Percentiles rank a stretch among this genome's conserved stretches.
Evolutionary conservation across 2,113 vertebrate genomes (phyloP).

Genomic region (Nothocercus julius): DNA sequence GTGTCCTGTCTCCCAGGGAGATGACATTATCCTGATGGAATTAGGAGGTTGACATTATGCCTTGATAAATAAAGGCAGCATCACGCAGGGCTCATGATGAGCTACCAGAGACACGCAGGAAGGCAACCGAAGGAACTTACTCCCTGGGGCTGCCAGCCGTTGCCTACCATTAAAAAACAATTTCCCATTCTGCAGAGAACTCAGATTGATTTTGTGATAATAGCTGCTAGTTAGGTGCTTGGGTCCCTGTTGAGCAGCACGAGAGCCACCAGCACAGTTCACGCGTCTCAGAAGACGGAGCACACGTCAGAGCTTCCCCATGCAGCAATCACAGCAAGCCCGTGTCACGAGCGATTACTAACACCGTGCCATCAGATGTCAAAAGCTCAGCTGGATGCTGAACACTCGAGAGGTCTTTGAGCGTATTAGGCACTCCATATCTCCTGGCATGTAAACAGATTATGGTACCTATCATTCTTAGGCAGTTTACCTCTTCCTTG

Average conservation of each 20-base stretch:
- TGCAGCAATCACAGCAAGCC: neutral
- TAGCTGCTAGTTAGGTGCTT: neutral
- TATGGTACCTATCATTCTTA: neutral
- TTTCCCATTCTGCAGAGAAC: neutral
- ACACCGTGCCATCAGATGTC: neutral
- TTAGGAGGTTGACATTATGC: constrained; percentile 16
- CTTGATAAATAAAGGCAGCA: neutral
- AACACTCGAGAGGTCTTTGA: neutral
- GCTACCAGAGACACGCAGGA: neutral
- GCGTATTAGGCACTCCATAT: neutral
- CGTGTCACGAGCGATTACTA: neutral
- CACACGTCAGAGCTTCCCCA: neutral
- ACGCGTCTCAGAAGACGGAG: neutral
- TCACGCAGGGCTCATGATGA: neutral
- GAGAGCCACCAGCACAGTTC: neutral
- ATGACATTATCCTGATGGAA: constrained; percentile 19
- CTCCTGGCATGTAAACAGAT: neutral
- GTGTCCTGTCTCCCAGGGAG: constrained; percentile 1
- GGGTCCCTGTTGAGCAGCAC: neutral
- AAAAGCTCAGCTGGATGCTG: neutral
- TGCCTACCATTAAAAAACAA: neutral
- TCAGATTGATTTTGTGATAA: neutral
- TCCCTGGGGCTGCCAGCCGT: neutral
- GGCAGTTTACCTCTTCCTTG: neutral
- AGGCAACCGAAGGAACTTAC: neutral